phyloP scores from a whole-genome alignment of 2,797 vertebrate genomes.

The Lagodon rhomboides region DNA sequence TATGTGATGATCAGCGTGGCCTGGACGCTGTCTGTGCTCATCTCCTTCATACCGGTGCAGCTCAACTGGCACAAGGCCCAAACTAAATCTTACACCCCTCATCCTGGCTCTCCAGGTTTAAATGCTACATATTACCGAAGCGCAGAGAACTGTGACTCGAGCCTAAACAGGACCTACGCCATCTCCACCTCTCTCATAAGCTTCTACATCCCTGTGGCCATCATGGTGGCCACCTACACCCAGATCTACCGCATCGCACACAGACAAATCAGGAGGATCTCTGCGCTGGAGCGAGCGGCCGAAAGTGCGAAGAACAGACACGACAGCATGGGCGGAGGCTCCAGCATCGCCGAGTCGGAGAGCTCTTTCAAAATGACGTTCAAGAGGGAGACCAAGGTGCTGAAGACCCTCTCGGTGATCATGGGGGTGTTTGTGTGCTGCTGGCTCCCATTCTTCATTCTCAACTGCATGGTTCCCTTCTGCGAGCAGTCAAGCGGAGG shows the following conservation, averaged over 20 bases:
- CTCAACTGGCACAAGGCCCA: constrained; percentile 98
- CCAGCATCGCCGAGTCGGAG: constrained; percentile 90
- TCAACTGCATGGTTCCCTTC: constrained; percentile 99
- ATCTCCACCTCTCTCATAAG: constrained; percentile 99
- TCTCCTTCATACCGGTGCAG: constrained; percentile 99
- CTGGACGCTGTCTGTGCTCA: constrained; percentile 96
- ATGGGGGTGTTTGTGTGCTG: constrained; percentile 99
- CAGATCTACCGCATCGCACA: constrained; percentile 98
- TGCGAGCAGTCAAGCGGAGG: constrained; percentile 88
- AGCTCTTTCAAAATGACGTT: constrained; percentile 98
- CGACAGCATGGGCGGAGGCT: constrained; percentile 88
- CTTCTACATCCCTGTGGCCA: constrained; percentile 98
- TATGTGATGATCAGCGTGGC: constrained; percentile 95
- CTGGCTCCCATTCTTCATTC: constrained; percentile 97
- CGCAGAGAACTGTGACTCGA: constrained; percentile 94
- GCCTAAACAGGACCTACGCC: constrained; percentile 97
- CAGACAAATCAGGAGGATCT: constrained; percentile 96
- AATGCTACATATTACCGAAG: constrained; percentile 83
- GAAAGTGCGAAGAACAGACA: constrained; percentile 97
- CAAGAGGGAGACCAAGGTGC: constrained; percentile 97
- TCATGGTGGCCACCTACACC: constrained; percentile 99
- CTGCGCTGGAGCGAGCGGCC: constrained; percentile 95
- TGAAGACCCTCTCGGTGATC: constrained; percentile 98
- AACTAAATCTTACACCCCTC: constrained; percentile 67
- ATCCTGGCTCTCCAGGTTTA: constrained; percentile 78